These are phyloP conservation scores for Calypte anna DNA, from an alignment of 2,113 vertebrate species.

Conservation along the genomic window DNA sequence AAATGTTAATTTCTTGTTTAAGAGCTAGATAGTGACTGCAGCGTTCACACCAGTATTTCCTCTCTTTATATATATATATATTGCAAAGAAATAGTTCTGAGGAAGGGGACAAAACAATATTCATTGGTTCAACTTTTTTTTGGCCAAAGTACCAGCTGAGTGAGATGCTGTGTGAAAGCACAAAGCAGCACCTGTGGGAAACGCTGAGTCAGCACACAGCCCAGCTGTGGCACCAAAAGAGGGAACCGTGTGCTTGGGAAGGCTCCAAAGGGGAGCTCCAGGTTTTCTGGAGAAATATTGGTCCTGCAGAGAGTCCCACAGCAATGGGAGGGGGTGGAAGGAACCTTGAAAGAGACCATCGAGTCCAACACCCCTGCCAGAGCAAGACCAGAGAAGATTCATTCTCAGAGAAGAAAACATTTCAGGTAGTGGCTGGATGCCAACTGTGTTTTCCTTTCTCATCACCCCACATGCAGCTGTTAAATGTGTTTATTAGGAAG, in stretches of 20 bases:
- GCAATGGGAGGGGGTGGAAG: too few relatives aligned
- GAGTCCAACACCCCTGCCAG: too few relatives aligned
- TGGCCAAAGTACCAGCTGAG: neutral
- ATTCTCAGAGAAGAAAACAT: neutral
- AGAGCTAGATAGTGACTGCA: neutral
- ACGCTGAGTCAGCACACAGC: neutral
- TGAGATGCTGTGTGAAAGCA: neutral
- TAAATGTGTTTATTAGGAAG: neutral
- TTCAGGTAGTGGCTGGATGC: slow-evolving; percentile 12
- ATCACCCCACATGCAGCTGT: neutral
- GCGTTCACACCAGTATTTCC: neutral
- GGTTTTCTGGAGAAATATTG: neutral
- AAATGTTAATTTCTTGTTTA: neutral
- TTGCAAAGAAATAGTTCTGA: neutral
- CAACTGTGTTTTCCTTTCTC: slow-evolving; percentile 1
- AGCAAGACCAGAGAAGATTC: neutral
- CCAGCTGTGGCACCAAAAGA: neutral
- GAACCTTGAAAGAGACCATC: too few relatives aligned
- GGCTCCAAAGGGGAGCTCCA: neutral
- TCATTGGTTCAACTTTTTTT: neutral
- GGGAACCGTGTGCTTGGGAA: neutral
- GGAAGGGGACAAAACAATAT: neutral
- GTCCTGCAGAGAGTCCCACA: neutral
- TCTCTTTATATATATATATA: neutral
- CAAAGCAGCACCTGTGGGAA: neutral